phyloP scores from a whole-genome alignment of 2,113 vertebrate genomes.

The Rhea americana region DNA sequence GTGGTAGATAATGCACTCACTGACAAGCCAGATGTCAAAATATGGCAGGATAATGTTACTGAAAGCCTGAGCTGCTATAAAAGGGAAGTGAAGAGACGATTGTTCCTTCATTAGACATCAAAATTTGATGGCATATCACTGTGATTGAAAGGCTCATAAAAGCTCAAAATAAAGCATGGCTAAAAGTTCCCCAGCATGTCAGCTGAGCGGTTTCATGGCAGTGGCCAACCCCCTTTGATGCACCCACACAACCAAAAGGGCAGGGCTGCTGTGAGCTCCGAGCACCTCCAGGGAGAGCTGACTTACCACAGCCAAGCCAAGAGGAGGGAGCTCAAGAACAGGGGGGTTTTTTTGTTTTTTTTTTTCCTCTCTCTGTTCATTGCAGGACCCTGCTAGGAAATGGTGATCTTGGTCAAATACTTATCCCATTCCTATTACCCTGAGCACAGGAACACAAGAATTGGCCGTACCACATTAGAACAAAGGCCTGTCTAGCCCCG shows the following conservation, averaged over 20 bases:
- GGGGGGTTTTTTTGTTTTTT: neutral
- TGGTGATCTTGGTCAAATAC: neutral
- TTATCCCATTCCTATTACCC: neutral
- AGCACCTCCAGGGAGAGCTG: neutral
- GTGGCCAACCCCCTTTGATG: neutral
- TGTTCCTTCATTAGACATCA: slow-evolving; percentile 42
- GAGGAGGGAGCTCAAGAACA: neutral
- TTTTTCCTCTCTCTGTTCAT: accelerated
- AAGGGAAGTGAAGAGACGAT: slow-evolving; percentile 7
- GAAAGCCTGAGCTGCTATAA: slow-evolving; percentile 54
- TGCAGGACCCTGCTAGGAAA: neutral
- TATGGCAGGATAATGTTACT: slow-evolving; percentile 45
- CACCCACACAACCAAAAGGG: neutral
- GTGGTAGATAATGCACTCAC: slow-evolving; percentile 39
- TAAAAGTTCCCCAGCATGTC: neutral
- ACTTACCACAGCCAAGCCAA: neutral
- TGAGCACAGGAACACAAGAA: accelerated
- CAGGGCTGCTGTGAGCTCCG: neutral
- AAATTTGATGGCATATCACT: slow-evolving; percentile 25
- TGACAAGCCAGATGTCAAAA: slow-evolving; percentile 67
- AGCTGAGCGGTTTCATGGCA: neutral
- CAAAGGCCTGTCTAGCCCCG: neutral
- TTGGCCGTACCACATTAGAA: neutral
- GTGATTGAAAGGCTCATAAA: neutral
- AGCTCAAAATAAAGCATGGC: neutral